A percentile compares a stretch with the other conserved stretches of the same genome.
phyloP scores from a whole-genome alignment of 2,888 invertebrate genomes.

The Hanleya hanleyi region DNA sequence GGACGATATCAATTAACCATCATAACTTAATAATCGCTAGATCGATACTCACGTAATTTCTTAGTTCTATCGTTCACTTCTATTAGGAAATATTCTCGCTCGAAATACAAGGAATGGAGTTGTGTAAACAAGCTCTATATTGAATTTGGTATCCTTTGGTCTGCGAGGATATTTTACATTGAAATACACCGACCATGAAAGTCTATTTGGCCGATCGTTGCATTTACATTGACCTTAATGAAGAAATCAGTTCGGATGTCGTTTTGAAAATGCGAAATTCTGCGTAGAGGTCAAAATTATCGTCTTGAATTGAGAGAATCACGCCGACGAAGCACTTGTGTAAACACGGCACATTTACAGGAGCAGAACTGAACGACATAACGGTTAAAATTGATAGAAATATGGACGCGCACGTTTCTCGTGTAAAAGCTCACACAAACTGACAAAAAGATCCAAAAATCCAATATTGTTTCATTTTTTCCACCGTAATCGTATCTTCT shows the following conservation, averaged over 20 bases:
- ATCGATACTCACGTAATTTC: no score
- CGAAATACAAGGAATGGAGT: no score
- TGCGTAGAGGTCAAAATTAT: background rate
- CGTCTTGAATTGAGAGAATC: background rate
- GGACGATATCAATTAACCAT: no score
- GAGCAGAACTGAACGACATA: background rate
- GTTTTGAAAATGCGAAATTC: background rate
- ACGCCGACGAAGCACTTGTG: background rate
- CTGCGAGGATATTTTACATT: background rate
- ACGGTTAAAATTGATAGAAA: background rate
- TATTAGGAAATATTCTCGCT: no score
- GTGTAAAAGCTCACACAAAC: background rate
- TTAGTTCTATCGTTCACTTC: no score
- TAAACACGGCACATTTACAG: background rate
- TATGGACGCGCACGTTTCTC: background rate
- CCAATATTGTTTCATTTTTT: background rate
- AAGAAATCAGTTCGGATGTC: background rate
- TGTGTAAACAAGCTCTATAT: background rate
- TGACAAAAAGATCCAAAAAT: background rate
- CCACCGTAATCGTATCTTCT: background rate
- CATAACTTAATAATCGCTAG: no score
- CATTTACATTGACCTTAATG: background rate
- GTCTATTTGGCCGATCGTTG: no score
- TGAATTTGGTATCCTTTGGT: background rate
- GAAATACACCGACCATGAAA: no score